These are phyloP conservation scores for Crossaster papposus DNA, from an alignment of 53 echinoderm and acorn worm species.

Conservation along the genomic window DNA sequence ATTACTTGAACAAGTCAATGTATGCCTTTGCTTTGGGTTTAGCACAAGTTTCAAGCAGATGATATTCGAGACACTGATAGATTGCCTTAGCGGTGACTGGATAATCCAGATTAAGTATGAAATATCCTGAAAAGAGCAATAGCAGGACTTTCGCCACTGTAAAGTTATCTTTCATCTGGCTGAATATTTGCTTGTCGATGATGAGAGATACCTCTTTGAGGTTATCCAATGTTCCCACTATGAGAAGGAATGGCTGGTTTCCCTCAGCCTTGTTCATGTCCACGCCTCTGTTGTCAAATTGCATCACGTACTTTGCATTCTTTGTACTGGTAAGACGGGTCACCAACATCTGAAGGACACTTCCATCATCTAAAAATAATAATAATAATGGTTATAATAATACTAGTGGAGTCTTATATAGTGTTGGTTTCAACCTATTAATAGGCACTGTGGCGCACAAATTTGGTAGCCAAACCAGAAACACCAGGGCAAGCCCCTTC, in stretches of 20 bases:
- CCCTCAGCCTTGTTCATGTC: slow-evolving; percentile 18
- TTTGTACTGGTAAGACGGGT: slow-evolving; percentile 4
- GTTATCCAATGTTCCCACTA: slow-evolving; percentile 27
- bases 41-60: slow-evolving; percentile 23
- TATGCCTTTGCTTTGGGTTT: slow-evolving; percentile 32
- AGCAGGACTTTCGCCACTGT: slow-evolving; percentile 17
- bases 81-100: slow-evolving; percentile 6
- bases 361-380: slow-evolving; percentile 21
- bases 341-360: slow-evolving; percentile 22
- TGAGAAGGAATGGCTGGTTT: slow-evolving; percentile 32
- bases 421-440: too few species aligned
- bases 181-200: slow-evolving; percentile 26
- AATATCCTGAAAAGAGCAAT: slow-evolving; percentile 27
- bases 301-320: slow-evolving; percentile 25
- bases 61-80: slow-evolving; percentile 29
- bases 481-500: too few species aligned
- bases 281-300: slow-evolving; percentile 12
- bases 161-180: slow-evolving; percentile 23
- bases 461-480: too few species aligned
- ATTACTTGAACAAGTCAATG: slow-evolving; percentile 32
- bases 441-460: too few species aligned
- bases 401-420: too few species aligned
- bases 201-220: slow-evolving; percentile 27
- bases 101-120: slow-evolving; percentile 30
- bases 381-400: too few species aligned